These are phyloP conservation scores for Rhagium mordax DNA, from an alignment of 2,888 invertebrate genomes.

Conservation along the genomic window DNA sequence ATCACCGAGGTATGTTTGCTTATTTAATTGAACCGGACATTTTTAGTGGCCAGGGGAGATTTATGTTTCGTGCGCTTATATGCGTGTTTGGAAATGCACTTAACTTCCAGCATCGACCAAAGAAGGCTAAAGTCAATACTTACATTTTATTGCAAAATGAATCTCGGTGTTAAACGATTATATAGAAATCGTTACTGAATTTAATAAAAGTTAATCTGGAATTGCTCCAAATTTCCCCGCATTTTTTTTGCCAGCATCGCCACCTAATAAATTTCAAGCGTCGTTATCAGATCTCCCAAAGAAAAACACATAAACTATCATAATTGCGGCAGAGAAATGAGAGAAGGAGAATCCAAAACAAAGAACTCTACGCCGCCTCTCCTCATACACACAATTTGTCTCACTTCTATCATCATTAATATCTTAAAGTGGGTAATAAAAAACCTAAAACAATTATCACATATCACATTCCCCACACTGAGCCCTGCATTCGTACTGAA, in stretches of 20 bases:
- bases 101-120: background rate
- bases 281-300: background rate
- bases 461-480: constrained; percentile 35
- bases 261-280: constrained; percentile 26
- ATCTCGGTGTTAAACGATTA: no score
- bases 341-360: constrained; percentile 24
- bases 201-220: background rate
- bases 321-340: constrained; percentile 23
- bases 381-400: constrained; percentile 38
- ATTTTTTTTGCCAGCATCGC: background rate
- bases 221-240: background rate
- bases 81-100: background rate
- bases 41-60: background rate
- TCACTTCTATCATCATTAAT: constrained; percentile 47
- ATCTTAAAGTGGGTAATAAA: constrained; percentile 48
- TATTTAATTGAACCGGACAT: constrained; percentile 5
- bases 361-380: constrained; percentile 8
- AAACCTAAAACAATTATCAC: constrained; percentile 49
- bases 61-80: background rate
- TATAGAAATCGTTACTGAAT: background rate
- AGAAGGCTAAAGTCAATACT: background rate
- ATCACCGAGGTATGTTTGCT: background rate
- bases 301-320: constrained; percentile 25
- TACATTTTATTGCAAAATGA: no score
- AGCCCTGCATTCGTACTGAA: constrained; percentile 26